These are phyloP conservation scores for Leucoptera coffeella DNA, from an alignment of 2,888 invertebrate genomes.

Conservation along the genomic window DNA sequence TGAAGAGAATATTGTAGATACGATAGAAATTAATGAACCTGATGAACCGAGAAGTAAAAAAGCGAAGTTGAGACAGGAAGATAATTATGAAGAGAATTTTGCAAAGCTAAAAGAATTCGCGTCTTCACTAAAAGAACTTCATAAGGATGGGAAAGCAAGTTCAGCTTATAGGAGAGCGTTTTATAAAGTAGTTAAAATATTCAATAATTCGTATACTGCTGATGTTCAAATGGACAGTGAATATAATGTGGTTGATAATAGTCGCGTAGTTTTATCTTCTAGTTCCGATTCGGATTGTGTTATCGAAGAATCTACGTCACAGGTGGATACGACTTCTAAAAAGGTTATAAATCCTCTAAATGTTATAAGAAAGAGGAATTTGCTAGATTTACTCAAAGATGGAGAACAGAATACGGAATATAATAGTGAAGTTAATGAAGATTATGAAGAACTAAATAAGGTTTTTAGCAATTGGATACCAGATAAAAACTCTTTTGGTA, in stretches of 20 bases:
- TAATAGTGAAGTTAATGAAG: too few species aligned
- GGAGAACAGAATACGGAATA: too few species aligned
- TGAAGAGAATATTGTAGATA: slow-evolving; percentile 20
- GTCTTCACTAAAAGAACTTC: slow-evolving; percentile 16
- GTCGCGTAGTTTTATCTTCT: slow-evolving; percentile 19
- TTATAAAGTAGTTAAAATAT: slow-evolving; percentile 24
- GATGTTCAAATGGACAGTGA: slow-evolving; percentile 21
- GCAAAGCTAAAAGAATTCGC: slow-evolving; percentile 18
- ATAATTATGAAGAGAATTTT: slow-evolving; percentile 17
- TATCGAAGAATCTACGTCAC: slow-evolving; percentile 12
- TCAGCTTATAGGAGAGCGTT: slow-evolving; percentile 24
- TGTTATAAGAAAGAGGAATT: too few species aligned
- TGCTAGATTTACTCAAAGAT: too few species aligned
- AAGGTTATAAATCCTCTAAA: too few species aligned
- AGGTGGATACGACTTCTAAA: too few species aligned
- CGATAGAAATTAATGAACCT: slow-evolving; percentile 24
- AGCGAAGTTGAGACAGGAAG: slow-evolving; percentile 10
- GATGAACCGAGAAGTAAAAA: slow-evolving; percentile 17
- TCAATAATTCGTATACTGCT: slow-evolving; percentile 26
- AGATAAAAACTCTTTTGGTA: slow-evolving; percentile 22
- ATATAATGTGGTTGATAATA: slow-evolving; percentile 20
- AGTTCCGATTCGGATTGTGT: slow-evolving; percentile 28
- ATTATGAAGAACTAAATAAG: too few species aligned
- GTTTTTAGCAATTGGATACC: slow-evolving; percentile 25
- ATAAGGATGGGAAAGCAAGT: slow-evolving; percentile 14